Base-by-base conservation (phyloP, 1,140 invertebrate genomes). In the Arctopsyche grandis region DNA sequence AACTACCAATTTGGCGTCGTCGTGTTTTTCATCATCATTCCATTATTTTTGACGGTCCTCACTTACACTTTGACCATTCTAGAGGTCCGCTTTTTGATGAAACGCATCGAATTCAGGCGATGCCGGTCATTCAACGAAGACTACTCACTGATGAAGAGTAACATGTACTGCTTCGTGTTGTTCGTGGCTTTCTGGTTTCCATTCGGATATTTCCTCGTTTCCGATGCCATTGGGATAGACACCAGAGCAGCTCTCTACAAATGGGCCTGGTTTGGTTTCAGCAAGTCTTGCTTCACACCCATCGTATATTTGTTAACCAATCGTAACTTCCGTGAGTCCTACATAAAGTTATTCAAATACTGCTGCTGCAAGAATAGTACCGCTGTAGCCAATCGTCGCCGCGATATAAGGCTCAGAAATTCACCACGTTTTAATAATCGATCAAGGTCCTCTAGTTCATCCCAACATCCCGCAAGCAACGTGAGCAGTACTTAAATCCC, bases 331-430 rank as follows among this genome's bases (percentile, higher is more conserved):
- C 24, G 69, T 29, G 69, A 70, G 5, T 70, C 69, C 0, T 70
- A 38, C 26, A n/a, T 70, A n/a, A 70, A 10, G 26, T 26, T 70
- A 12, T 38, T 70, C 38, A 29, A 70, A 16, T 70, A 70, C 19
- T 70, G 69, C 69, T 70, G 69, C 69, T 70, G 69, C 38, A 70
- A 70, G 16, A 38, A 5, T 9, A 70, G 1, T n/a, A 43, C 24
- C 7, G n/a, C 24, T n/a, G 38, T 44, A n/a, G 1, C 69, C 12
- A 29, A n/a, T 0, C 24, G 69, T 26, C 69, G 69, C 19, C 5
- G 10, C 19, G 69, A 70, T 19, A 7, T 29, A 1, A 29, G 69
- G 19, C 5, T 70, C 3, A 16, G 69, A 7, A 29, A 5, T 7
- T 12, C 24, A 29, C 38, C 69, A n/a, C n/a, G 69, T 4, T 70